Evolutionary conservation across 1,140 invertebrate genomes (phyloP), one percentile per base, ranked within the genome.

Genomic region (Gonatopus flavifemur): DNA sequence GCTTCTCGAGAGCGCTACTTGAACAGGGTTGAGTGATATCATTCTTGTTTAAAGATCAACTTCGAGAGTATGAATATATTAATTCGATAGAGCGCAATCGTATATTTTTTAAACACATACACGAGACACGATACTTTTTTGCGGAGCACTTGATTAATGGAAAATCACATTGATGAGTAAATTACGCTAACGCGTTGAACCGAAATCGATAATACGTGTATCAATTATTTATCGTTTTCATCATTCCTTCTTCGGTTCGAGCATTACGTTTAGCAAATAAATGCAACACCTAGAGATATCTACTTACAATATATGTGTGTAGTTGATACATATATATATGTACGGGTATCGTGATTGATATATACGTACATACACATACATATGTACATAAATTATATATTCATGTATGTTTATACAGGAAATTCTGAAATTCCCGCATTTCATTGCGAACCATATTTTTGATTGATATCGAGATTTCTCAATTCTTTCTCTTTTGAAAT

Each of bases 151-250:
- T 69, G n/a, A n/a, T n/a, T n/a, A n/a, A n/a, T n/a, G n/a, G n/a
- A 62, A 74, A 74, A 74, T 74, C 70, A 74, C 72, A 74, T 74
- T 64, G 59, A 73, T 72, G 69, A 73, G 67, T 73, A 71, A 67
- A 63, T 40, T 65, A 59, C 52, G 41, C 53, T 20, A 43, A 47
- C 58, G 52, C 52, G 62, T 51, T 43, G 57, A 60, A 44, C 45
- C 48, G 44, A 25, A 41, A 41, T 57, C 57, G 53, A 57, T 42
- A 41, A 49, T 44, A 28, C 9, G 3, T 18, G 22, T 31, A 33
- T 32, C 15, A 36, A 36, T 36, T 18, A 6, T 18, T 15, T 18
- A 36, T 36, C 16, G 35, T 18, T 10, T 36, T 15, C 6, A 28
- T 28, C 25, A 12, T 28, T 28, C 12, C 25, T 52, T 31, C 25